phyloP scores from a whole-genome alignment of 35 echinoderm and acorn worm genomes.

The Eucidaris tribuloides region DNA sequence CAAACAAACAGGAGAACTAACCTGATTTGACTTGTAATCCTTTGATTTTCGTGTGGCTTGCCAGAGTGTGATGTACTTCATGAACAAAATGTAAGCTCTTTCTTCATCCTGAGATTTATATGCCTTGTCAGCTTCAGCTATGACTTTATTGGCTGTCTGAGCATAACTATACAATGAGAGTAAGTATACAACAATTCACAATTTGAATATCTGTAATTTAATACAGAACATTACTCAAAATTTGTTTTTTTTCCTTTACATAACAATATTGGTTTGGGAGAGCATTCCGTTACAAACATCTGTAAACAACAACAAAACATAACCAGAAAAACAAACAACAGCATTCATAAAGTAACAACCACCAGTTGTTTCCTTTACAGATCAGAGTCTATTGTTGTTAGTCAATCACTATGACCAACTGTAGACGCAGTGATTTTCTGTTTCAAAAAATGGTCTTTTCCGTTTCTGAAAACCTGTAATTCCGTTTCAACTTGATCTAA shows the following conservation, averaged over 20 bases:
- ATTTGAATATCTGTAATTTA: not conserved
- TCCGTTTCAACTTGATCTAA: too few relatives aligned
- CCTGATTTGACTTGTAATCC: conserved; percentile 10
- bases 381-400: too few relatives aligned
- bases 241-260: not conserved
- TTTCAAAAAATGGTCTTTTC: too few relatives aligned
- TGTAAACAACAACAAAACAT: not conserved
- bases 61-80: conserved; percentile 27
- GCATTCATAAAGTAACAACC: too few relatives aligned
- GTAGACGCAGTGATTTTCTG: too few relatives aligned
- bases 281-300: not conserved
- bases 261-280: not conserved
- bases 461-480: too few relatives aligned
- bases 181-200: not conserved
- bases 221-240: not conserved
- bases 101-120: conserved; percentile 1
- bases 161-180: not conserved
- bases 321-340: too few relatives aligned
- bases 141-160: not conserved
- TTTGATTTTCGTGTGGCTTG: not conserved
- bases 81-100: not conserved
- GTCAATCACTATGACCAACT: too few relatives aligned
- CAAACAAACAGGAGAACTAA: not conserved
- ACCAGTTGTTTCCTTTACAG: too few relatives aligned
- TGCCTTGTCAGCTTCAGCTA: not conserved